These are phyloP conservation scores for Nylanderia fulva DNA, from an alignment of 1,140 invertebrate genomes.

Conservation along the genomic window DNA sequence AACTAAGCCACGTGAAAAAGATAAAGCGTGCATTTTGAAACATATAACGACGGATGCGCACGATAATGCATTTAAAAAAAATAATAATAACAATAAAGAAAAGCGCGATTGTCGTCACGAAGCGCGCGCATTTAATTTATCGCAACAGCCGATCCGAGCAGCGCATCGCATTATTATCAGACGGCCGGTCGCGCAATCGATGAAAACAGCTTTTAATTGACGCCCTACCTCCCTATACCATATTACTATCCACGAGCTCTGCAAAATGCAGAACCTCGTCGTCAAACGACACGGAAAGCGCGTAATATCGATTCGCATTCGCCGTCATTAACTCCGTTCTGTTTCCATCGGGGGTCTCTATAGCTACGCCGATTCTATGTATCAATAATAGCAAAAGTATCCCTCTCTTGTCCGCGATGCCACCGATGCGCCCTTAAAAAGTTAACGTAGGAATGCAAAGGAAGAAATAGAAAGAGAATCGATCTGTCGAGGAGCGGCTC, in stretches of 20 bases:
- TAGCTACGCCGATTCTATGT: slow-evolving; percentile 46
- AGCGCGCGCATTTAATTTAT: slow-evolving; percentile 44
- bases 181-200: slow-evolving; percentile 51
- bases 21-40: slow-evolving; percentile 40
- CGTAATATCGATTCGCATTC: slow-evolving; percentile 59
- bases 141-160: slow-evolving; percentile 7
- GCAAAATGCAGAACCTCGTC: slow-evolving; percentile 29
- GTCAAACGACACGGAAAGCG: slow-evolving; percentile 19
- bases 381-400: slow-evolving; percentile 28
- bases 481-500: background rate
- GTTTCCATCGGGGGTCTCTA: slow-evolving; percentile 55
- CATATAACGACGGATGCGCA: background rate
- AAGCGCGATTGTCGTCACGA: slow-evolving; percentile 14
- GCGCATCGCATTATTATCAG: slow-evolving; percentile 50
- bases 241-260: background rate
- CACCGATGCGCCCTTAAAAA: too few relatives aligned
- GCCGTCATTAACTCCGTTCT: slow-evolving; percentile 57
- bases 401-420: background rate
- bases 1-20: slow-evolving; percentile 48
- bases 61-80: background rate
- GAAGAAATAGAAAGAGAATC: background rate
- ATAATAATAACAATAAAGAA: background rate
- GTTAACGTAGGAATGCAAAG: background rate
- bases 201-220: slow-evolving; percentile 58
- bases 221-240: background rate